phyloP scores from a whole-genome alignment of 1,140 invertebrate genomes.

The Calliphora vicina region DNA sequence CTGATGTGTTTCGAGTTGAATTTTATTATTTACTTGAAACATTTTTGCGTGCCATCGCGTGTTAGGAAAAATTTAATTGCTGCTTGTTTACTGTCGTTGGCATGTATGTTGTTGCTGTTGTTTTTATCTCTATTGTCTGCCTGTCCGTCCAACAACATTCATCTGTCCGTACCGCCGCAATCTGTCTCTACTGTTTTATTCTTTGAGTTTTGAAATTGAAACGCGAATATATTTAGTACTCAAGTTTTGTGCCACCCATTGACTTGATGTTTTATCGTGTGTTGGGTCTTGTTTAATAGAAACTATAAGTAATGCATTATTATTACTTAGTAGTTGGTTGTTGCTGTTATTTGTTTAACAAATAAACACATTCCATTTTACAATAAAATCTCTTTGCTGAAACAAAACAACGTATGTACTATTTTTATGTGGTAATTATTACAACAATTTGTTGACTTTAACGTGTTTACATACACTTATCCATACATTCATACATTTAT shows the following conservation, averaged over 20 bases:
- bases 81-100: not conserved
- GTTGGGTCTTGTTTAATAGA: slow-evolving; percentile 8
- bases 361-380: slow-evolving; percentile 5
- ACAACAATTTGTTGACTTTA: not conserved
- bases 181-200: not conserved
- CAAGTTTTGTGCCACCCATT: slow-evolving; percentile 8
- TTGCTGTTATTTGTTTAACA: not conserved
- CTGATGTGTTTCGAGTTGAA: not conserved
- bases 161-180: not conserved
- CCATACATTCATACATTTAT: not conserved
- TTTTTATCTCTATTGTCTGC: not conserved
- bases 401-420: not conserved
- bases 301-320: slow-evolving; percentile 4
- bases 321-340: not conserved
- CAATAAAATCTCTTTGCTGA: not conserved
- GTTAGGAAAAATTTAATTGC: slow-evolving; percentile 3
- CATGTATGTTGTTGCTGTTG: not conserved
- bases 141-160: not conserved
- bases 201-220: not conserved
- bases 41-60: slow-evolving; percentile 15
- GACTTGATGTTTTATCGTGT: slow-evolving; percentile 9
- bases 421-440: slow-evolving; percentile 2
- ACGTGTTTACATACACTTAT: not conserved
- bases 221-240: not conserved
- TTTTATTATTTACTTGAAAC: not conserved